Base-by-base conservation (phyloP, 2,113 vertebrate genomes). In the Crotophaga sulcirostris region DNA sequence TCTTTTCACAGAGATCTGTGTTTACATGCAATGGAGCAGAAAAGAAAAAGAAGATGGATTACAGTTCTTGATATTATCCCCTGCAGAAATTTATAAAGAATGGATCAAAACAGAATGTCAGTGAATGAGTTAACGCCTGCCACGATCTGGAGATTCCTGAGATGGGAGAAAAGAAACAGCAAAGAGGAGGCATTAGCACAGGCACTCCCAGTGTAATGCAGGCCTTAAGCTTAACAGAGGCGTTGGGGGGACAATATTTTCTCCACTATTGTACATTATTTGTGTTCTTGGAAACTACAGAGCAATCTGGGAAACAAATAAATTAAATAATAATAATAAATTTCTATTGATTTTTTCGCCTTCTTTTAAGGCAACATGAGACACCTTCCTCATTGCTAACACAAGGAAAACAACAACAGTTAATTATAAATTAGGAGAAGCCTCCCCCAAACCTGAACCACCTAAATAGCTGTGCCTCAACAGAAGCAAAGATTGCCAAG, bases 291-390 rank as follows among this genome's bases (percentile, higher is more conserved):
- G 82, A 94, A 95, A 88, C 54, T 67, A 75, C 4, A 80, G 36
- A 90, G 52, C 25, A 67, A 96, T 84, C 84, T 87, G 52, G 72
- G 75, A 96, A 97, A 76, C 76, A 87, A 87, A 68, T 49, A 2
- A 49, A 21, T 49, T 19, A 49, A 49, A 49, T 47, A 47, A 21
- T 47, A 47, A 47, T 45, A 45, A 45, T 45, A 45, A 45, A 70
- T 18, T 60, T 67, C 60, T 36, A 63, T 1, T 63, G 19, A 47
- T 62, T 70, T 62, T 52, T 68, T 56, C 69, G 40, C 33, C 25
- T 15, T 26, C 7, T 11, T 23, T 42, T 15, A 24, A 56, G 21
- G n/a, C 88, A 85, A 75, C 10, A 4, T 2, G 80, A 89, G 40
- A 28, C 52, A 29, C 45, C 84, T 36, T 89, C 49, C 33, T 25